phyloP scores from a whole-genome alignment of 2,888 invertebrate genomes.

The Apotomis turbidana region DNA sequence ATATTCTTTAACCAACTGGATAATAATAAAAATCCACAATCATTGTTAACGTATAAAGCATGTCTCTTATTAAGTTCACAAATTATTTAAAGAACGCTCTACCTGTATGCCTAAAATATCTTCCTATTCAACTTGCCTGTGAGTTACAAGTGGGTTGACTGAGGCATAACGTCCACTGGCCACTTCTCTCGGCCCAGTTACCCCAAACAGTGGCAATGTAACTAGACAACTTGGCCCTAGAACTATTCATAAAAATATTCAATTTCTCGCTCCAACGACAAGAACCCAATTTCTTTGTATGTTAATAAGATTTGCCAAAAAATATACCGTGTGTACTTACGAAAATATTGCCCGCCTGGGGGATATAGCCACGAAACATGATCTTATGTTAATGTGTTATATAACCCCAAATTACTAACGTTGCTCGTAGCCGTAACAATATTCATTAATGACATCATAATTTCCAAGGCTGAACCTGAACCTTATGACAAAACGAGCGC shows the following conservation, averaged over 20 bases:
- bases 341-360: slow-evolving; percentile 7
- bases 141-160: not conserved
- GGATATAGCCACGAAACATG: slow-evolving; percentile 7
- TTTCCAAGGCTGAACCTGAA: slow-evolving; percentile 9
- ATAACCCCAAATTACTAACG: slow-evolving; percentile 30
- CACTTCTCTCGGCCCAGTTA: slow-evolving; percentile 31
- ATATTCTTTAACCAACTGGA: too few species aligned
- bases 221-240: not conserved
- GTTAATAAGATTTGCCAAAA: slow-evolving; percentile 8
- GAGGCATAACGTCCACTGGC: slow-evolving; percentile 11
- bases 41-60: too few species aligned
- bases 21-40: too few species aligned
- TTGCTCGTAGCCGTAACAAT: slow-evolving; percentile 25
- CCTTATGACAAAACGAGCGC: not conserved
- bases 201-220: slow-evolving; percentile 17
- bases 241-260: slow-evolving; percentile 8
- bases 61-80: too few species aligned
- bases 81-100: too few species aligned
- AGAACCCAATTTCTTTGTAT: slow-evolving; percentile 8
- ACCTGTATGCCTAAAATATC: too few species aligned
- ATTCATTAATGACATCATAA: slow-evolving; percentile 32
- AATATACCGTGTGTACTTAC: slow-evolving; percentile 5
- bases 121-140: too few species aligned
- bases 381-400: slow-evolving; percentile 26
- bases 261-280: slow-evolving; percentile 12